Evolutionary conservation across 2,888 invertebrate genomes (phyloP).

Genomic region (Luperina nickerlii): DNA sequence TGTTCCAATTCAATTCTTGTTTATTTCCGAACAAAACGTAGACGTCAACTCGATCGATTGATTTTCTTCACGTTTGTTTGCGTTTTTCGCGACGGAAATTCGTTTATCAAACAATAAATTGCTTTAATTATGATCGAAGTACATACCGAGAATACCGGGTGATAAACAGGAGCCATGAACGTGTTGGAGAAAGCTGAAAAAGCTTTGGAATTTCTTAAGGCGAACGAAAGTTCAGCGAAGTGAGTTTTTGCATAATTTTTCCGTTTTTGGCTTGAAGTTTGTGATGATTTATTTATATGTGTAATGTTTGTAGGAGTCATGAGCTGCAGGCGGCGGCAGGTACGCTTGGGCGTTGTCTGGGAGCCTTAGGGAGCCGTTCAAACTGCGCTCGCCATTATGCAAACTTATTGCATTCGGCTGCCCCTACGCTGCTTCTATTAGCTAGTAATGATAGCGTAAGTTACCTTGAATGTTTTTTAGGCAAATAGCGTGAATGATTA

Average conservation of each 20-base stretch:
- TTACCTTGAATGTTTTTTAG: slow-evolving; percentile 63
- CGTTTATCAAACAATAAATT: slow-evolving; percentile 55
- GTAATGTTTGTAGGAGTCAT: slow-evolving; percentile 79
- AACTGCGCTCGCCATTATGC: slow-evolving; percentile 86
- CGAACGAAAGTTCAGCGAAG: slow-evolving; percentile 82
- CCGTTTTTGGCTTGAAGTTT: slow-evolving; percentile 44
- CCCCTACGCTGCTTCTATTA: slow-evolving; percentile 84
- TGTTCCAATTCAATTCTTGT: slow-evolving; percentile 12
- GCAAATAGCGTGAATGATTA: slow-evolving; percentile 46
- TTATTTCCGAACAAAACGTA: slow-evolving; percentile 52
- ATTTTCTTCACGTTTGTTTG: slow-evolving; percentile 79
- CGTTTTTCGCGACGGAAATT: slow-evolving; percentile 71
- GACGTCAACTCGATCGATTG: slow-evolving; percentile 72
- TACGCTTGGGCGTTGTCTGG: slow-evolving; percentile 85
- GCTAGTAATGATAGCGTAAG: slow-evolving; percentile 88
- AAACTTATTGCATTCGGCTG: slow-evolving; percentile 83
- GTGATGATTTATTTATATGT: slow-evolving; percentile 43
- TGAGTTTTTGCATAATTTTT: slow-evolving; percentile 70
- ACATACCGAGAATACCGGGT: slow-evolving; percentile 61
- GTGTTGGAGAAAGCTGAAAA: slow-evolving; percentile 88
- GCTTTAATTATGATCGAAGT: slow-evolving; percentile 69
- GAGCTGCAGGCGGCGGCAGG: slow-evolving; percentile 87
- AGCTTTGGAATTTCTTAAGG: slow-evolving; percentile 85
- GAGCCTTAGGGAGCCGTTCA: slow-evolving; percentile 84
- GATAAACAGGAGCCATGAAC: slow-evolving; percentile 80